Percentiles rank a stretch among this genome's conserved stretches.
Conservation (phyloP, 2,888 invertebrate genomes). For the Sarcophaga variegata region DNA sequence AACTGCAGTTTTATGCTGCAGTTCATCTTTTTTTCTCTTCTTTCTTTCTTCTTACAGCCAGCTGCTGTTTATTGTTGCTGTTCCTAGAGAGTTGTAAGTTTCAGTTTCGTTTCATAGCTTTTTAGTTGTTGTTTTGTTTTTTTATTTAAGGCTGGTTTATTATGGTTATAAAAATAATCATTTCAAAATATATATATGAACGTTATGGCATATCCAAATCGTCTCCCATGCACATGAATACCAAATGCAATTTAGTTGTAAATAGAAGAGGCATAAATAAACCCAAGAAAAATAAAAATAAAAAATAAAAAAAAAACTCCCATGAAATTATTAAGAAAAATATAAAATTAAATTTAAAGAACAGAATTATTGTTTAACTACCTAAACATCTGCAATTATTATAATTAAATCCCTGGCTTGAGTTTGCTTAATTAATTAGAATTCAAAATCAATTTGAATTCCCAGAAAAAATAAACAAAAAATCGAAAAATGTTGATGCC, state of each 20-base stretch:
- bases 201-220: not conserved
- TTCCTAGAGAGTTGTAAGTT: not conserved
- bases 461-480: no score
- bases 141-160: slow-evolving; percentile 62
- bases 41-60: not conserved
- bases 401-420: not conserved
- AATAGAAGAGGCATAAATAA: slow-evolving; percentile 9
- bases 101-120: not conserved
- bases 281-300: slow-evolving; percentile 23
- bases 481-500: no score
- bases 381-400: not conserved
- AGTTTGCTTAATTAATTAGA: not conserved
- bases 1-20: slow-evolving; percentile 51
- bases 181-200: slow-evolving; percentile 16
- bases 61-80: not conserved
- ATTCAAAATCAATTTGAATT: no score
- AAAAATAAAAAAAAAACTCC: slow-evolving; percentile 35
- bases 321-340: slow-evolving; percentile 41
- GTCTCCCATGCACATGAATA: not conserved
- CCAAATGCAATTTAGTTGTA: slow-evolving; percentile 15
- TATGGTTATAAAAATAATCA: slow-evolving; percentile 56
- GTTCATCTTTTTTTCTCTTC: not conserved
- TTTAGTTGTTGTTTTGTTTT: slow-evolving; percentile 17
- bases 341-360: not conserved
- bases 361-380: not conserved